Base-by-base conservation (phyloP, 2,113 vertebrate genomes). In the Salvator merianae region DNA sequence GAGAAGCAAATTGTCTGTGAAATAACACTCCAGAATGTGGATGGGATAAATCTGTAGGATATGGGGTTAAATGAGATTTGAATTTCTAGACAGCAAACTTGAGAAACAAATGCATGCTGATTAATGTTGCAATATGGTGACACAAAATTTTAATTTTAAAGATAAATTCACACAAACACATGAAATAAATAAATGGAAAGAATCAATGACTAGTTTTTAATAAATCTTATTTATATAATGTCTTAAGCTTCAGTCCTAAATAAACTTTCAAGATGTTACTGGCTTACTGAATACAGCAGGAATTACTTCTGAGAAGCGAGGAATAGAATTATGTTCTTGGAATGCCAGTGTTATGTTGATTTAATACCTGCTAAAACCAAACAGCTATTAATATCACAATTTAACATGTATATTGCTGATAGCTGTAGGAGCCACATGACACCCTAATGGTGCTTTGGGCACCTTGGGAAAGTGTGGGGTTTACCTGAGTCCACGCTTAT, bases 11-110 rank as follows among this genome's bases (percentile, higher is more conserved):
- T 24, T 32, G 26, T 2, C 12, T 71, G 53, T 13, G 55, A 20
- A 62, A 74, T 26, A 50, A 8, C 32, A 7, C 0, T 3, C 1
- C 38, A 68, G 38, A 0, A 0, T 0, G 0, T 0, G 28, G 5
- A 2, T 40, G 53, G 30, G 28, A 28, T 47, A 34, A 22, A 68
- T 18, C 7, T 66, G 65, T 66, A 26, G 30, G 28, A 28, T 26
- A 28, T 65, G 6, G 7, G 50, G 38, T 59, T 50, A 34, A 0
- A 3, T 30, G 32, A 1, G 36, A 43, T 24, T 30, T 86, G 36
- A 59, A 47, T 16, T 36, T 68, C 70, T 63, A 50, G 1, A 22
- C 59, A n/a, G n/a, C 53, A 32, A 2, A n/a, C 18, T 36, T 53
- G 53, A 71, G 47, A 43, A 81, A 55, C 26, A 82, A 18, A 1